Percentiles rank a stretch among this genome's conserved stretches.
Conservation (phyloP, 2,797 vertebrate genomes). For the Pelochelys cantorii region DNA sequence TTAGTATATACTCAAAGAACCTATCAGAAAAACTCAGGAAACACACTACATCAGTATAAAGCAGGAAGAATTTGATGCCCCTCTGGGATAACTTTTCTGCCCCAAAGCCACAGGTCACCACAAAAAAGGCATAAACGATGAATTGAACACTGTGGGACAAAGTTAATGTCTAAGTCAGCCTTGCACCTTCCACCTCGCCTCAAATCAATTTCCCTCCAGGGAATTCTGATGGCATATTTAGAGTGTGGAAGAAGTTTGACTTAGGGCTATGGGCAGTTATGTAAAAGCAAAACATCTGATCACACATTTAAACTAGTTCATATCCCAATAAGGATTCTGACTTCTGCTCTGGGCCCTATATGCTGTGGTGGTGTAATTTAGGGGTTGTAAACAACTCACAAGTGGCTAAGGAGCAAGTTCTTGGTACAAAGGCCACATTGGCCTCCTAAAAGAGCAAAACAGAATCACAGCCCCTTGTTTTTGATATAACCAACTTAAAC, state of each 20-base stretch:
- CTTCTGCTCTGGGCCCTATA: neutral
- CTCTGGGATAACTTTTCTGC: neutral
- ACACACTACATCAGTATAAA: neutral
- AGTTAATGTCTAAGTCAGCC: neutral
- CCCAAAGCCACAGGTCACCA: neutral
- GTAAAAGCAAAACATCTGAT: conserved; percentile 9
- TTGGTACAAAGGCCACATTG: neutral
- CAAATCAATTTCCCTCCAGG: neutral
- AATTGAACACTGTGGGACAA: neutral
- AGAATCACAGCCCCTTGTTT: conserved; percentile 28
- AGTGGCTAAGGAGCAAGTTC: conserved; percentile 30
- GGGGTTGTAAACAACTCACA: conserved; percentile 11
- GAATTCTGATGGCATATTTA: neutral
- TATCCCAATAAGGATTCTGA: neutral
- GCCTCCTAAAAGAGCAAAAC: conserved; percentile 43
- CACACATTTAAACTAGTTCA: neutral
- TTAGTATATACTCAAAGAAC: neutral
- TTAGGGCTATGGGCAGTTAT: neutral
- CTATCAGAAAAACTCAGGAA: neutral
- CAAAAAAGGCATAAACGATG: neutral
- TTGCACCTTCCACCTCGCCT: neutral
- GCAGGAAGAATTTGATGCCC: neutral
- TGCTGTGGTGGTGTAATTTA: neutral
- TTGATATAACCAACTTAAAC: neutral
- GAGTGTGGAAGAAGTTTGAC: neutral